Evolutionary conservation across 2,113 vertebrate species (phyloP).

Genomic region (Urocitellus parryii): DNA sequence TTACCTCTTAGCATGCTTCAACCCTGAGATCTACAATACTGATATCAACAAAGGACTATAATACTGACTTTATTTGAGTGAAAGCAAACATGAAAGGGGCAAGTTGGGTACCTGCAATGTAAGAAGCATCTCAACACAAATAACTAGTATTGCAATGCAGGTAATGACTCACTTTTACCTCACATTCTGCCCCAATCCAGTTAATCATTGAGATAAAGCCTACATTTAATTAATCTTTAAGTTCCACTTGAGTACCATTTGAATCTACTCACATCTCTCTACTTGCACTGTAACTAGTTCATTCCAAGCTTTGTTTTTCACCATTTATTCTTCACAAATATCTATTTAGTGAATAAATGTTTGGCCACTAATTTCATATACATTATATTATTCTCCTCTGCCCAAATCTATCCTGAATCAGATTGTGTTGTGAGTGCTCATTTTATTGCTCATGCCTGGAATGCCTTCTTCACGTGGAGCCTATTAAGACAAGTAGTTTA

Average conservation of each 20-base stretch:
- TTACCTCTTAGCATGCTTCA: neutral
- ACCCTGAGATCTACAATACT: neutral
- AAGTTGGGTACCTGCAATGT: neutral
- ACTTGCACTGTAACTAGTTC: neutral
- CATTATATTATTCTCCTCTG: neutral
- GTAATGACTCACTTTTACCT: neutral
- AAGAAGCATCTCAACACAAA: neutral
- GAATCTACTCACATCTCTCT: neutral
- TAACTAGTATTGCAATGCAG: neutral
- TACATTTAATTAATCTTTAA: neutral
- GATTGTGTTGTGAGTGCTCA: neutral
- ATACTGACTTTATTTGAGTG: neutral
- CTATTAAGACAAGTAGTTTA: neutral
- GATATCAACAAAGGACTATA: neutral
- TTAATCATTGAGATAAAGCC: neutral
- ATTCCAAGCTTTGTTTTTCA: neutral
- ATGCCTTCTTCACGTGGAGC: neutral
- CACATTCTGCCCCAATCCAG: neutral
- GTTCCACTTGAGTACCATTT: neutral
- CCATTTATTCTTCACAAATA: slow-evolving; percentile 2
- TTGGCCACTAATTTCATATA: neutral
- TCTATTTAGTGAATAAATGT: neutral
- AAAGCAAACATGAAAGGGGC: neutral
- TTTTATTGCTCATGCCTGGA: neutral
- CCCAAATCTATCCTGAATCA: neutral